Evolutionary conservation across 2,888 invertebrate genomes (phyloP), one percentile per base, ranked within the genome.

Genomic region (Epiblema foenella): DNA sequence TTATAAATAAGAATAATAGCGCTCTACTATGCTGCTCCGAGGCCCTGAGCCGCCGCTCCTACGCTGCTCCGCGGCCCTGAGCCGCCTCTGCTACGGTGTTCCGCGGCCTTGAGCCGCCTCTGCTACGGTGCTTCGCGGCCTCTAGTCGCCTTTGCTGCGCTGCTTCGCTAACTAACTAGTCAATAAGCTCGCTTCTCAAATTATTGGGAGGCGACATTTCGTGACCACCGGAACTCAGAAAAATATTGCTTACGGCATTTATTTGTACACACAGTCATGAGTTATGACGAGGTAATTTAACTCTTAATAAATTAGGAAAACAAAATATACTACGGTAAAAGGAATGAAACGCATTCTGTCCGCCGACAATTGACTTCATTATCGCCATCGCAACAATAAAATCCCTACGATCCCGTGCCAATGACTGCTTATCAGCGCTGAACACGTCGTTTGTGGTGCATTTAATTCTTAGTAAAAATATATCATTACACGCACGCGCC

Each of bases 401-500:
- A 65, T 77, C 83, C 85, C 85, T 77, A 77, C 78, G 77, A 82
- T 79, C 77, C 72, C 75, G 83, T 80, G 80, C 78, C 84, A 84
- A 78, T 78, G 83, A 82, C 84, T 86, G 77, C 85, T 89, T 89
- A 91, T 90, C 90, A 82, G 80, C 84, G 87, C 89, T 88, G 84
- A 87, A 84, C 85, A 88, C 85, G 83, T 85, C 83, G 82, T 85
- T 80, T 82, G 82, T 77, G 76, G 80, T 82, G 81, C 83, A 79
- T 83, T 85, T 86, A 84, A 87, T 85, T 86, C 82, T 81, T 83
- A 69, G 80, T 83, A 82, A 88, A 91, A 88, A 87, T 87, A 87
- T 87, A 89, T 89, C 85, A 85, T 82, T 80, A 81, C 79, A 84
- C 78, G 81, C 87, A 85, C 85, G 84, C 85, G 82, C 80, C 79